A percentile compares a stretch with the other conserved stretches of the same genome.
These are phyloP conservation scores for Heterotilapia buettikoferi DNA, from an alignment of 2,113 vertebrate genomes.

Conservation along the genomic window DNA sequence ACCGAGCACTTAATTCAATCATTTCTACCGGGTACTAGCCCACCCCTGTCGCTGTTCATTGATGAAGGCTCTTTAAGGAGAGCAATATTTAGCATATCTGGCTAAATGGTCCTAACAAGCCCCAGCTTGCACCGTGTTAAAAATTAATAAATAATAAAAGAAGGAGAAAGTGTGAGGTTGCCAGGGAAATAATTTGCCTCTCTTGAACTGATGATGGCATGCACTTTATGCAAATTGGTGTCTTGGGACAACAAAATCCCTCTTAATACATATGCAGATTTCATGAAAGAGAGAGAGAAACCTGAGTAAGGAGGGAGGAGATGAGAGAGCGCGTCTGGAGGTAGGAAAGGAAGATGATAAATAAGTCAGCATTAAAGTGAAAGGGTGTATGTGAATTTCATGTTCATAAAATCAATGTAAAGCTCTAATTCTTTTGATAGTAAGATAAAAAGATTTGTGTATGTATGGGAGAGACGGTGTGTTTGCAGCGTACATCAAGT, in stretches of 20 bases:
- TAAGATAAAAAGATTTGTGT: background rate
- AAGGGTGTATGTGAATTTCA: background rate
- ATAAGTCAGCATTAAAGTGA: conserved; percentile 78
- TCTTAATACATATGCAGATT: conserved; percentile 98
- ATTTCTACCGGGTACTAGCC: conserved; percentile 62
- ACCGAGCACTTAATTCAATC: conserved; percentile 83
- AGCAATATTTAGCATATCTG: conserved; percentile 93
- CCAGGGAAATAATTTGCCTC: conserved; percentile 98
- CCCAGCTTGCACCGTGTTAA: conserved; percentile 83
- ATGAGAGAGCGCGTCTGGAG: background rate
- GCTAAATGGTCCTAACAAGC: conserved; percentile 96
- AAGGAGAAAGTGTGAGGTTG: conserved; percentile 87
- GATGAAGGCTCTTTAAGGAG: conserved; percentile 86
- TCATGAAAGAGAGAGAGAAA: conserved; percentile 76
- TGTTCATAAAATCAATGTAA: background rate
- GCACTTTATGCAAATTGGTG: conserved; percentile 99
- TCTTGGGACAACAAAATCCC: conserved; percentile 98
- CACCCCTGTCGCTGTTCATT: conserved; percentile 71
- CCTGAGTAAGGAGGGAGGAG: background rate
- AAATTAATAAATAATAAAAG: conserved; percentile 71
- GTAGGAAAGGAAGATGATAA: background rate
- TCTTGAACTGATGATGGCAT: conserved; percentile 98
- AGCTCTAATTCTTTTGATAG: background rate
- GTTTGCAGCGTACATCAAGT: background rate
- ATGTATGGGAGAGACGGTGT: background rate